Percentiles rank a stretch among this genome's conserved stretches.
Evolutionary conservation across 2,888 invertebrate species (phyloP).

Genomic region (Pedicia rivosa): DNA sequence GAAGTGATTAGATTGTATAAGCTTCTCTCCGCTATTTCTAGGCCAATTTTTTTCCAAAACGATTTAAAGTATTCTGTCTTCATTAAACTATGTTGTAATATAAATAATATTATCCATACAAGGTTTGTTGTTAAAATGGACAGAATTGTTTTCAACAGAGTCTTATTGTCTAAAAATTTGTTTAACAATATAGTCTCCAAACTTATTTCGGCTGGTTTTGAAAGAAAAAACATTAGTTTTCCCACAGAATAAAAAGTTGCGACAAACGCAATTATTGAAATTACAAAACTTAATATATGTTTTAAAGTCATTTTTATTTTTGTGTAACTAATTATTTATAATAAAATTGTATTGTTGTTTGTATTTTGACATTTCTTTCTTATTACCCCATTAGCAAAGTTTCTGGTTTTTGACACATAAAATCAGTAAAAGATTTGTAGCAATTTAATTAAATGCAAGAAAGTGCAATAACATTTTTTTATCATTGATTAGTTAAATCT

Average conservation of each 20-base stretch:
- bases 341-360: too few relatives aligned
- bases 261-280: conserved; percentile 30
- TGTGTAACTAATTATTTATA: too few relatives aligned
- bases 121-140: conserved; percentile 31
- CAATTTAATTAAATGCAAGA: too few relatives aligned
- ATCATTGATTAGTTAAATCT: too few relatives aligned
- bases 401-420: too few relatives aligned
- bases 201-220: conserved; percentile 28
- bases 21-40: conserved; percentile 31
- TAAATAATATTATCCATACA: conserved; percentile 34
- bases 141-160: conserved; percentile 25
- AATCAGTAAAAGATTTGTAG: too few relatives aligned
- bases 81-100: conserved; percentile 41
- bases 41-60: conserved; percentile 26
- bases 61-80: conserved; percentile 32
- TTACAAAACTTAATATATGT: conserved; percentile 20
- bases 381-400: too few relatives aligned
- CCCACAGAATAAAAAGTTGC: conserved; percentile 36
- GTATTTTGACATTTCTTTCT: too few relatives aligned
- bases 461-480: too few relatives aligned
- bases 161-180: conserved; percentile 25
- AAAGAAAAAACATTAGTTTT: conserved; percentile 37
- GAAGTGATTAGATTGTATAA: conserved; percentile 35
- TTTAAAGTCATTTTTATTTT: not conserved
- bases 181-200: conserved; percentile 23